phyloP scores from a whole-genome alignment of 2,797 vertebrate genomes.

The Pangasius larnaudii region DNA sequence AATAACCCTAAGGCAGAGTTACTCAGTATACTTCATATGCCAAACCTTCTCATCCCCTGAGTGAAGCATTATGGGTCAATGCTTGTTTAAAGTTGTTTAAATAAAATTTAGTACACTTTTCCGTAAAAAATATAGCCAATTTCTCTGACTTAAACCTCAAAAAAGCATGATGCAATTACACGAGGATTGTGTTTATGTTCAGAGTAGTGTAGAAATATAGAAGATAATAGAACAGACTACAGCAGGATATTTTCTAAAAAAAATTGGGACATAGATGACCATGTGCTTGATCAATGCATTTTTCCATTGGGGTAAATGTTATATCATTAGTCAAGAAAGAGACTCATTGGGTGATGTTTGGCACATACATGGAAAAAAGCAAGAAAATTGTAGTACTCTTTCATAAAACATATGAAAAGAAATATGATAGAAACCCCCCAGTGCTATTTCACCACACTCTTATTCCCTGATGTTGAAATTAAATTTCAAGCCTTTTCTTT shows the following conservation, averaged over 20 bases:
- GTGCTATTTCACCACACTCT: constrained; percentile 40
- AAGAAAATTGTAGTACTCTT: constrained; percentile 5
- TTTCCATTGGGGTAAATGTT: constrained; percentile 6
- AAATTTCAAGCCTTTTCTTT: constrained; percentile 61
- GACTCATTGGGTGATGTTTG: not conserved
- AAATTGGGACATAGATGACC: not conserved
- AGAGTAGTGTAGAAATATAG: not conserved
- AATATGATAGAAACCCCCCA: constrained; percentile 7
- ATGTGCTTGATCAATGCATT: not conserved
- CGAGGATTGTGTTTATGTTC: not conserved
- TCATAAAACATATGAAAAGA: constrained; percentile 13
- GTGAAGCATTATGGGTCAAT: not conserved
- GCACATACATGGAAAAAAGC: not conserved
- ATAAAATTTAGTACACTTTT: not conserved
- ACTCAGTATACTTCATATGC: not conserved
- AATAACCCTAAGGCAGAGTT: not conserved
- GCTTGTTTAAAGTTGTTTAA: constrained; percentile 4
- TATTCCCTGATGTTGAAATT: constrained; percentile 44
- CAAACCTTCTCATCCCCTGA: not conserved
- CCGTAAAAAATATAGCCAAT: not conserved
- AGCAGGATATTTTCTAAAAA: not conserved
- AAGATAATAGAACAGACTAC: not conserved
- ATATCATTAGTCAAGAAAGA: not conserved
- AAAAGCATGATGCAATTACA: not conserved
- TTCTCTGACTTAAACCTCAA: not conserved